phyloP scores from a whole-genome alignment of 37 sponge, comb jelly and placozoan genomes.

The Crambe crambe region DNA sequence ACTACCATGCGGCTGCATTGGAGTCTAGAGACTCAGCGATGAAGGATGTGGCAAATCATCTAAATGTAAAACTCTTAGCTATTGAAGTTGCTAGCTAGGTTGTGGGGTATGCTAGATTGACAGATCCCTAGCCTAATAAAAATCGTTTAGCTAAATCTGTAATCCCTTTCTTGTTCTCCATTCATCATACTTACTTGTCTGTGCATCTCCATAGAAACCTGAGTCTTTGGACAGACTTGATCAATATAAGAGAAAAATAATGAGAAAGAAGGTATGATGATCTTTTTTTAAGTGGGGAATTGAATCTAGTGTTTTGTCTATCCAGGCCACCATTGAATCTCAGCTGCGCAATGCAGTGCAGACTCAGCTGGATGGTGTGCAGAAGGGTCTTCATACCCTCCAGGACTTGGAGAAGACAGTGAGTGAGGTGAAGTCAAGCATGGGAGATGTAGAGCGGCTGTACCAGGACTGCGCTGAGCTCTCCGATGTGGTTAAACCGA shows the following conservation, averaged over 20 bases:
- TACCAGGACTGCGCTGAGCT: conserved; percentile 65
- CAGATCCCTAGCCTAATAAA: no score
- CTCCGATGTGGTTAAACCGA: conserved; percentile 66
- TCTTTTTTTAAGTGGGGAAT: background rate
- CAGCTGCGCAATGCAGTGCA: conserved; percentile 87
- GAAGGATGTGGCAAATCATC: conserved; percentile 43
- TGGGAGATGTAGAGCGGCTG: conserved; percentile 58
- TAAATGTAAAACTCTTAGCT: conserved; percentile 29
- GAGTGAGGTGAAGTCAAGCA: conserved; percentile 48
- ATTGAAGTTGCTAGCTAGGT: background rate
- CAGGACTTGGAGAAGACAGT: conserved; percentile 41
- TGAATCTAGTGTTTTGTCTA: background rate
- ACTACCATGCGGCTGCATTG: conserved; percentile 8
- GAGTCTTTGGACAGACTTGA: conserved; percentile 69
- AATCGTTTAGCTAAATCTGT: no score
- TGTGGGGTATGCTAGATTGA: no score
- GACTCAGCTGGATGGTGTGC: conserved; percentile 92
- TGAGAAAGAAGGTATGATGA: conserved; percentile 62
- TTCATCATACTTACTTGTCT: background rate
- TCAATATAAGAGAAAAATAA: conserved; percentile 48
- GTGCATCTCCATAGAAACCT: conserved; percentile 47
- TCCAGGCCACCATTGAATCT: conserved; percentile 76
- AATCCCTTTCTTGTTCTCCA: no score
- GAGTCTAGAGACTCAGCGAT: conserved; percentile 37
- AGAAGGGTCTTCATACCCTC: conserved; percentile 75